A percentile compares a stretch with the other conserved stretches of the same genome.
phyloP scores from a whole-genome alignment of 2,797 vertebrate genomes.

The Peromyscus eremicus region DNA sequence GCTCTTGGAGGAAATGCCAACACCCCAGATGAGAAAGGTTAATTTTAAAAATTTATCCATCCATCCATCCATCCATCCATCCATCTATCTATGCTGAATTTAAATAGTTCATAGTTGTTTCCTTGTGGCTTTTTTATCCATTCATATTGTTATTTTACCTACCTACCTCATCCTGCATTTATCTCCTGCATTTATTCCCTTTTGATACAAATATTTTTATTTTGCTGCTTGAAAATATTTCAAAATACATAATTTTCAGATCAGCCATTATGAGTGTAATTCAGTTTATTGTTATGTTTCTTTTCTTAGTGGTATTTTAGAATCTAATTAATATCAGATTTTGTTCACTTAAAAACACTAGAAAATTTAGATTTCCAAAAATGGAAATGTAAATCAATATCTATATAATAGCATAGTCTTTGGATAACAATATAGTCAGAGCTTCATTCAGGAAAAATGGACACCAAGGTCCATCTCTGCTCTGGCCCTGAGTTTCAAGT shows the following conservation, averaged over 20 bases:
- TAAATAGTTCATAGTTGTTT: neutral
- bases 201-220: neutral
- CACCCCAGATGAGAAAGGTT: neutral
- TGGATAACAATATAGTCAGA: neutral
- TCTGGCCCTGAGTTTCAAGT: neutral
- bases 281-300: neutral
- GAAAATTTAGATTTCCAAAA: neutral
- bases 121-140: neutral
- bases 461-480: neutral
- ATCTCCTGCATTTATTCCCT: neutral
- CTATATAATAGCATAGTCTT: neutral
- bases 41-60: neutral
- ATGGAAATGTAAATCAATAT: neutral
- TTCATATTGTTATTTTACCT: neutral
- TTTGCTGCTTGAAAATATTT: neutral
- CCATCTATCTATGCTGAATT: neutral
- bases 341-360: neutral
- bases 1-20: neutral
- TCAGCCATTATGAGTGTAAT: neutral
- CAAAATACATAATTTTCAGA: neutral
- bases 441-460: neutral
- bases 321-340: neutral
- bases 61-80: too few relatives aligned
- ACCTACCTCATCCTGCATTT: neutral
- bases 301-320: constrained; percentile 22